Conservation (phyloP, 1,140 invertebrate species). For the Pseudomyrmex concolor region DNA sequence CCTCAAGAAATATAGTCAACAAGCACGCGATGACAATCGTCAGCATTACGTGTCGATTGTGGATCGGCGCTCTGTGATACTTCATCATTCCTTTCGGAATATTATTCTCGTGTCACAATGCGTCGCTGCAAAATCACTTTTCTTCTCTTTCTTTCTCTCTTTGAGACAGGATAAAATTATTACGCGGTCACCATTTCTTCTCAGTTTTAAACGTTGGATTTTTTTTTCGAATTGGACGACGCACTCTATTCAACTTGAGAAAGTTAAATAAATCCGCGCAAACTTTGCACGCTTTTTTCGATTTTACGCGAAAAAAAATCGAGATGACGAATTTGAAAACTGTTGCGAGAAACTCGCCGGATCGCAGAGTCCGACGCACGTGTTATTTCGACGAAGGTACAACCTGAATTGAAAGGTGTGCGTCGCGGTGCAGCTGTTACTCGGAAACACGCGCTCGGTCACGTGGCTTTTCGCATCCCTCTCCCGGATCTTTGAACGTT, state of each 20-base stretch:
- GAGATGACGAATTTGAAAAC: background rate
- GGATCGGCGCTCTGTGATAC: conserved; percentile 29
- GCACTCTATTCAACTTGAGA: background rate
- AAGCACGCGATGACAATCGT: conserved; percentile 19
- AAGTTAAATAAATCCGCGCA: too few relatives aligned
- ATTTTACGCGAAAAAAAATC: background rate
- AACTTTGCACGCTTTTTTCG: too few relatives aligned
- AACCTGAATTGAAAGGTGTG: conserved; percentile 70
- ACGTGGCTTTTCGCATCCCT: conserved; percentile 57
- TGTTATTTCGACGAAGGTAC: conserved; percentile 61
- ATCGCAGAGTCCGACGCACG: background rate
- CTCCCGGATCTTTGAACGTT: background rate
- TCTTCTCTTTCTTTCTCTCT: background rate
- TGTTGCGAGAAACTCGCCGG: too few relatives aligned
- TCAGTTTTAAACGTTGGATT: too few relatives aligned
- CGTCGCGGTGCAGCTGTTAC: conserved; percentile 67
- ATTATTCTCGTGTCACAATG: conserved; percentile 1
- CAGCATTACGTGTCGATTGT: conserved; percentile 29
- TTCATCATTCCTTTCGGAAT: conserved; percentile 25
- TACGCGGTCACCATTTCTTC: too few relatives aligned
- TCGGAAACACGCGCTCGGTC: conserved; percentile 71
- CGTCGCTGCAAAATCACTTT: conserved; percentile 31
- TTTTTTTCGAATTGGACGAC: too few relatives aligned
- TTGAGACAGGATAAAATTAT: too few relatives aligned
- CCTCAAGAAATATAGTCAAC: conserved; percentile 52